Conservation (phyloP, 2,113 vertebrate genomes). For the Scatophagus argus region DNA sequence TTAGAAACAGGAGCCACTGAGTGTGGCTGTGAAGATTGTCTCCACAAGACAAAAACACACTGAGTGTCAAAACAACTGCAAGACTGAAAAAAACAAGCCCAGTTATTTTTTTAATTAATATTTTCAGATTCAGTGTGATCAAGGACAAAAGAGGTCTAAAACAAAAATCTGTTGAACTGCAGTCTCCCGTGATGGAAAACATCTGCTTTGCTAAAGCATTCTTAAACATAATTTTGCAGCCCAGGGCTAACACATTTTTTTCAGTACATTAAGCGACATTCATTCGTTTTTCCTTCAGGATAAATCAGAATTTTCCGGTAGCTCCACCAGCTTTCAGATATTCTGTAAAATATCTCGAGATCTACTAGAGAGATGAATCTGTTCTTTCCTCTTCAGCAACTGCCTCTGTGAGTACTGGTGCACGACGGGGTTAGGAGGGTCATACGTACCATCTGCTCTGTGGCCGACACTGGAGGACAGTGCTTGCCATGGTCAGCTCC, state of each 20-base stretch:
- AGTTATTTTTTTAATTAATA: neutral
- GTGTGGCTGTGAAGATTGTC: neutral
- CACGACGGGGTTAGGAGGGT: constrained; percentile 34
- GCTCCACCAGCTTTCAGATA: neutral
- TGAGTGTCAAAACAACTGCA: neutral
- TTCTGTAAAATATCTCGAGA: neutral
- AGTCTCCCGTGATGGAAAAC: neutral
- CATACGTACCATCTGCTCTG: constrained; percentile 46
- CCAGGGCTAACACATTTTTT: neutral
- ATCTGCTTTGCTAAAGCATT: neutral
- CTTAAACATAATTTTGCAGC: neutral
- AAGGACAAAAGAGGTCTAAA: neutral
- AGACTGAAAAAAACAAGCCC: neutral
- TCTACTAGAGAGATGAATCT: neutral
- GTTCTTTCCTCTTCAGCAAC: constrained; percentile 13
- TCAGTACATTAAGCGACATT: too few species aligned
- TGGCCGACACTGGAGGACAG: neutral
- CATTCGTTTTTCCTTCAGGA: too few species aligned
- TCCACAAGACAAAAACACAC: constrained; percentile 1
- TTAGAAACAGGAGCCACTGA: neutral
- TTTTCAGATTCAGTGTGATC: neutral
- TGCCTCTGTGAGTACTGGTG: constrained; percentile 23
- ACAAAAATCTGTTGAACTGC: neutral
- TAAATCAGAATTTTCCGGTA: too few species aligned
- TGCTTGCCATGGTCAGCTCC: constrained; percentile 18